Base-by-base conservation (phyloP, 53 echinoderm and acorn worm genomes). In the Stichopus horrens region DNA sequence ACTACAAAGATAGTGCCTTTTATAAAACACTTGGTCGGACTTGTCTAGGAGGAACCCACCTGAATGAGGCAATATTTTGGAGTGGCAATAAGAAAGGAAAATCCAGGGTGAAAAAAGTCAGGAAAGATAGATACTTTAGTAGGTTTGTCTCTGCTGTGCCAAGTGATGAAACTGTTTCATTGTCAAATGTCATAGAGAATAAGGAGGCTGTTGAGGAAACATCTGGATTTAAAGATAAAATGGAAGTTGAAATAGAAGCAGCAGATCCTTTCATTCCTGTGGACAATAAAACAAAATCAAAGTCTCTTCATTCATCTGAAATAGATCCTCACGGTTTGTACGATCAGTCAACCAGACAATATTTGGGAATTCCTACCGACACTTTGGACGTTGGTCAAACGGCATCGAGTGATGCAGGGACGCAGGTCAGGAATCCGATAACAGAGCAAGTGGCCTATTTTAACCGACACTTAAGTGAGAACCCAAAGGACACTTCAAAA, bases 1-100 rank as follows among this genome's bases (percentile, higher is more conserved):
- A 97, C 89, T 92, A 91, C 86, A 93, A 90, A 7, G 93, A 97
- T 90, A 89, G 88, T 5, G 97, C 95, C 18, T 91, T 92, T 53
- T 97, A 97, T 86, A 76, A 53, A 74, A 74, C 94, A 37, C 92
- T 93, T 22, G 95, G 95, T 21, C 86, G 90, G 58, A 92, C 93
- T 7, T 97, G 95, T 67, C 93, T 97, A 67, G 97, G 97, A 18
- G 90, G 94, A 4, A 63, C 91, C 66, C 21, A 37, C 54, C 54
- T 57, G 8, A 90, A 56, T 63, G 91, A 94, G 75, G 65, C 19
- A 5, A 81, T 96, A 23, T 58, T 74, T 7, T 93, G 95, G 93
- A 88, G 66, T 68, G 87, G 53, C 19, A 93, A 92, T 52, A 20
- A 78, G 21, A 74, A 94, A 66, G 93, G 92, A 52, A 91, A 92